Conservation (phyloP, 2,888 invertebrate species). For the Oscheius sp. region DNA sequence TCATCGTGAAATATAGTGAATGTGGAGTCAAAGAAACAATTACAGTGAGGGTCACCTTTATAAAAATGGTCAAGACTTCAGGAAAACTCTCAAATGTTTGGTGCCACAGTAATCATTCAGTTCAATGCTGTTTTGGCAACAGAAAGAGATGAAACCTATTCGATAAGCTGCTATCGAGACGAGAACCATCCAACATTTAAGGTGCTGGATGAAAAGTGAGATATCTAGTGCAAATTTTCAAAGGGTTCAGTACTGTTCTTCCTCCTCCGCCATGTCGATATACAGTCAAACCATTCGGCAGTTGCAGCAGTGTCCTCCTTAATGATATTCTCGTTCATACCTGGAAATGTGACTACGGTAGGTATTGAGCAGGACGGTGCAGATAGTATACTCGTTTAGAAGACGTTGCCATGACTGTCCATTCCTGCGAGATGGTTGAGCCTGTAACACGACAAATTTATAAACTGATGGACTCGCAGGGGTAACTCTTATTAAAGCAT, state of each 20-base stretch:
- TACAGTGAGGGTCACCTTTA: not conserved
- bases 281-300: not conserved
- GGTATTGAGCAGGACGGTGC: not conserved
- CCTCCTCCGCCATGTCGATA: conserved; percentile 10
- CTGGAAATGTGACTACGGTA: conserved; percentile 29
- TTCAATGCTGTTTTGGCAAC: conserved; percentile 12
- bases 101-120: conserved; percentile 18
- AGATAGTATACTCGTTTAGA: conserved; percentile 3
- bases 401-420: not conserved
- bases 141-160: not conserved
- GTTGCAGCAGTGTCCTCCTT: conserved; percentile 1
- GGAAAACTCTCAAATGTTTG: conserved; percentile 19
- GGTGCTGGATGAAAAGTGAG: conserved; percentile 10
- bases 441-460: not conserved
- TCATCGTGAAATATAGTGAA: conserved; percentile 9
- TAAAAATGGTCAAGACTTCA: not conserved
- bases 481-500: not conserved
- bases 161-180: conserved; percentile 4
- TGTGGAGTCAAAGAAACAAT: conserved; percentile 19
- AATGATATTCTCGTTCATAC: conserved; percentile 23
- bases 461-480: conserved; percentile 6
- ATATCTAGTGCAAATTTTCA: not conserved
- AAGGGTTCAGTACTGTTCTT: not conserved
- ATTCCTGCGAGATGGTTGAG: conserved; percentile 11
- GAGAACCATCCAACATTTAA: not conserved